Percentiles rank a stretch among this genome's conserved stretches.
Evolutionary conservation across 2,888 invertebrate species (phyloP).

Genomic region (Euproctis similis): DNA sequence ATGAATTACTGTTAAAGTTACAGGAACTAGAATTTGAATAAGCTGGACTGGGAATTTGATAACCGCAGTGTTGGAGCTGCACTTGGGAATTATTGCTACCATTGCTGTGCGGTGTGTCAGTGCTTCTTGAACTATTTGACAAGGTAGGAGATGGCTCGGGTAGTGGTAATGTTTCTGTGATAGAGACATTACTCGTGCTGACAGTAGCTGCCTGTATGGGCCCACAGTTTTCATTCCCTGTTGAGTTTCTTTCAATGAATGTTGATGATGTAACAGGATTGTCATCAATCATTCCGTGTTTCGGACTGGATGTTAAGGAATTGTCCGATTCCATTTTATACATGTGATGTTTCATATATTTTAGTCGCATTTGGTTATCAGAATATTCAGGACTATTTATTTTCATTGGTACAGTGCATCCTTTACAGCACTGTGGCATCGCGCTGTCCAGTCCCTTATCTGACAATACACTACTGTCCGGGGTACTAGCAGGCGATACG

Average conservation of each 20-base stretch:
- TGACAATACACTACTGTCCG: constrained; percentile 63
- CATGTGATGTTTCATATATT: constrained; percentile 56
- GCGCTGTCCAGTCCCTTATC: constrained; percentile 48
- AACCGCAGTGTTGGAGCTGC: constrained; percentile 46
- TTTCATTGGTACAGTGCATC: constrained; percentile 63
- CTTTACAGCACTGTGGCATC: constrained; percentile 67
- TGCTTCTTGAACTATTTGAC: constrained; percentile 69
- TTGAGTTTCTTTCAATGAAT: constrained; percentile 76
- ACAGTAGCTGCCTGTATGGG: constrained; percentile 91
- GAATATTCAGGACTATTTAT: constrained; percentile 51
- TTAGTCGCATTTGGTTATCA: constrained; percentile 53
- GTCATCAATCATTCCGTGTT: constrained; percentile 68
- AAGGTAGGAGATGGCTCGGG: constrained; percentile 78
- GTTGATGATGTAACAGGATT: constrained; percentile 83
- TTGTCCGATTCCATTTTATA: constrained; percentile 69
- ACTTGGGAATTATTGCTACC: constrained; percentile 47
- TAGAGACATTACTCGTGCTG: constrained; percentile 87
- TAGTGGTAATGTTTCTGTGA: constrained; percentile 70
- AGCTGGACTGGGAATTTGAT: constrained; percentile 66
- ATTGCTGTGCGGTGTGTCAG: constrained; percentile 65
- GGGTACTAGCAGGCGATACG: constrained; percentile 60
- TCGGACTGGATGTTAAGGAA: constrained; percentile 71
- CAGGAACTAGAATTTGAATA: constrained; percentile 64
- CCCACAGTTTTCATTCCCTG: constrained; percentile 77
- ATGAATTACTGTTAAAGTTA: constrained; percentile 49